A percentile compares a stretch with the other conserved stretches of the same genome.
Evolutionary conservation across 2,113 vertebrate genomes (phyloP).

Genomic region (Ailuropoda melanoleuca): DNA sequence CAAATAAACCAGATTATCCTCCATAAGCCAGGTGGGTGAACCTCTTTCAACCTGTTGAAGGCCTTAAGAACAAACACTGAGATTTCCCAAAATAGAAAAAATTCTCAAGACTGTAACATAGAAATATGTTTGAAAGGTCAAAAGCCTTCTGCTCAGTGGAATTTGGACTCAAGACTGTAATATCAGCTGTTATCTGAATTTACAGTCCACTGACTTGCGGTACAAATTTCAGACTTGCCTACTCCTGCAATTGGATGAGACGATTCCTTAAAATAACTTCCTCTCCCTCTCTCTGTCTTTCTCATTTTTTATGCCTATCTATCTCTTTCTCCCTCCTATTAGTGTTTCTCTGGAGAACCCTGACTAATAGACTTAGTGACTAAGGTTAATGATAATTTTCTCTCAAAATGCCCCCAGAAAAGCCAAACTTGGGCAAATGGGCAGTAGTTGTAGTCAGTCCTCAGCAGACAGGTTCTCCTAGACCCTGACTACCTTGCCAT

Average conservation of each 20-base stretch:
- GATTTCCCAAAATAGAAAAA: background rate
- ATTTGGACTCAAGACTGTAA: background rate
- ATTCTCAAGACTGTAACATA: background rate
- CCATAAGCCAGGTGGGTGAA: background rate
- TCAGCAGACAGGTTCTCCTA: background rate
- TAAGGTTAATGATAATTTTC: background rate
- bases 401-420: background rate
- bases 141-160: background rate
- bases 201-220: background rate
- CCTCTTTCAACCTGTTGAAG: background rate
- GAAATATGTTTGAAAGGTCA: background rate
- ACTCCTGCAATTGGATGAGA: background rate
- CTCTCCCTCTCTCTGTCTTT: too few relatives aligned
- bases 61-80: background rate
- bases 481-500: too few relatives aligned
- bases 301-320: background rate
- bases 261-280: background rate
- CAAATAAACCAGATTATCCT: background rate
- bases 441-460: background rate
- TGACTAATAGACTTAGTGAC: background rate
- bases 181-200: background rate
- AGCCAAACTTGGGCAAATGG: background rate
- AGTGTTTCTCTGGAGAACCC: background rate
- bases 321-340: background rate
- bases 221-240: background rate